phyloP scores from a whole-genome alignment of 2,113 vertebrate genomes.

The Ophthalmotilapia sp. region DNA sequence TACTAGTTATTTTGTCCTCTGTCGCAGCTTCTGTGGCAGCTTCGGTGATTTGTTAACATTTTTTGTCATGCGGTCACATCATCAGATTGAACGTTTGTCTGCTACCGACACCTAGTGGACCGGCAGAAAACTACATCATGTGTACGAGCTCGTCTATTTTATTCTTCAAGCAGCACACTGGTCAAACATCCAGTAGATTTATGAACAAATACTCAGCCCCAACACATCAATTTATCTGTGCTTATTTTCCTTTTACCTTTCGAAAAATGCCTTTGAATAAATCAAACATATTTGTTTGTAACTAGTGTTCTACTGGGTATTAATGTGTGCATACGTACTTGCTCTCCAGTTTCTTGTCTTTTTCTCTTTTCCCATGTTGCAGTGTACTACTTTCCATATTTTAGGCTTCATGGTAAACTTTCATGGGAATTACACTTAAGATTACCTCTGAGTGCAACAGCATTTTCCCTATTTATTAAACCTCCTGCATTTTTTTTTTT shows the following conservation, averaged over 20 bases:
- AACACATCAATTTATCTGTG: not conserved
- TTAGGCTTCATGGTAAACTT: too few relatives aligned
- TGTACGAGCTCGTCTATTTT: not conserved
- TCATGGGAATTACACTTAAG: too few relatives aligned
- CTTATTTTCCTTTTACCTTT: not conserved
- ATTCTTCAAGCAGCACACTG: not conserved
- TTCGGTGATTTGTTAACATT: not conserved
- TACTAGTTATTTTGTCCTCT: not conserved
- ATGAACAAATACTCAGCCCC: not conserved
- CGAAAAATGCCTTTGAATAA: not conserved
- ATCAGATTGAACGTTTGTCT: not conserved
- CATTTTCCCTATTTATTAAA: too few relatives aligned
- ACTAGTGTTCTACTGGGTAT: too few relatives aligned
- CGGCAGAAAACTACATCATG: not conserved
- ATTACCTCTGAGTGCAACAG: too few relatives aligned
- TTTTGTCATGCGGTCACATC: not conserved
- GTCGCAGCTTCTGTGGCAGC: not conserved
- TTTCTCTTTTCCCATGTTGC: too few relatives aligned
- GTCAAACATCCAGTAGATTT: not conserved
- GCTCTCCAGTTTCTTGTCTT: too few relatives aligned
- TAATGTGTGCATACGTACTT: too few relatives aligned
- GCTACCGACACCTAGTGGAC: constrained; percentile 9
- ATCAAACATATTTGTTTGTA: too few relatives aligned
- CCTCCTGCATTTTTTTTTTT: not conserved
- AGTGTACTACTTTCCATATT: too few relatives aligned